Evolutionary conservation across 2,797 vertebrate genomes (phyloP), one percentile per base, ranked within the genome.

Genomic region (Phrynocephalus forsythii): DNA sequence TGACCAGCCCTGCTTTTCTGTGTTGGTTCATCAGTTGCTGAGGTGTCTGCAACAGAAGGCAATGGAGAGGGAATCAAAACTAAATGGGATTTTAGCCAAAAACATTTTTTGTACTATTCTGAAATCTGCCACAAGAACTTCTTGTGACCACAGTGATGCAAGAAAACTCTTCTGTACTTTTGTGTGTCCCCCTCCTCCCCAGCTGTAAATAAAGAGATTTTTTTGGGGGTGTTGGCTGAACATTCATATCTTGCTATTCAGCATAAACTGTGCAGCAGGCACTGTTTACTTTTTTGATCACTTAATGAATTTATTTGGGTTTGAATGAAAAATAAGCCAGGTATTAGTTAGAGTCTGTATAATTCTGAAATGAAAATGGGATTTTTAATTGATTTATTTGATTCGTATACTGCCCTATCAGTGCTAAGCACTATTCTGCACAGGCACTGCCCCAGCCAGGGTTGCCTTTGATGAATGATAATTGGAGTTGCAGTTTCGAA

Each of bases 101-200:
- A 26, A 82, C 66, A 72, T 38, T 38, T 72, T 72, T 67, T 22
- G 50, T 26, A n/a, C 30, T 83, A 18, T 69, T 78, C 30, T 69
- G 52, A 83, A 78, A 83, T 78, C 63, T 44, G 30, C 68, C 50
- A 60, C 85, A 80, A 15, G 30, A 72, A 86, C 77, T 66, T 63
- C 76, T 88, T 84, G 82, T 79, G 82, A 79, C 82, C 77, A 52
- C 52, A 79, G 76, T 79, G 83, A 33, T 67, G 82, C 72, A 52
- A 79, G 38, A 52, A 79, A 28, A 8, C 50, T 26, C 13, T 81
- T 78, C 67, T 83, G 24, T 60, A 52, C n/a, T 38, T 13, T 83
- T 28, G 63, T 69, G 33, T 85, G 13, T 83, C 77, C 68, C 48
- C 48, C 52, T 56, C 52, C 63, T 38, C 44, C 30, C 15, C 60